Conservation (phyloP, 2,888 invertebrate species). For the Plebejus melissa region DNA sequence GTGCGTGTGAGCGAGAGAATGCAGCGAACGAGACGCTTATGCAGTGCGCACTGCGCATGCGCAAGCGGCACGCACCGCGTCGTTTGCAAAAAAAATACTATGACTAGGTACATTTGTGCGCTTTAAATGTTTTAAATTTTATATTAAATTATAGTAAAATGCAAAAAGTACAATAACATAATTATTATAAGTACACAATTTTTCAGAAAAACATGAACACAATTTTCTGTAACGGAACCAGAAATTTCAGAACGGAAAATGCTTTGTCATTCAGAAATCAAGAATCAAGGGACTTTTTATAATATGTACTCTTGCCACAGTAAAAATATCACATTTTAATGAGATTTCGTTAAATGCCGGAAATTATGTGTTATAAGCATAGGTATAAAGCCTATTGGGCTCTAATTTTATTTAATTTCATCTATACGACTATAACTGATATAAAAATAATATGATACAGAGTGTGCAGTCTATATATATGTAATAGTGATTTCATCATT, state of each 20-base stretch:
- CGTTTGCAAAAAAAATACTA: neutral
- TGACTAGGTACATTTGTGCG: neutral
- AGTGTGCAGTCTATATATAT: neutral
- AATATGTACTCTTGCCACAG: neutral
- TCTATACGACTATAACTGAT: too few species aligned
- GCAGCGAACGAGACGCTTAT: too few species aligned
- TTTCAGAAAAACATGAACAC: too few species aligned
- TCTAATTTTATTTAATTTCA: neutral
- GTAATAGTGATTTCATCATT: neutral
- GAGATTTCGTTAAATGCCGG: neutral
- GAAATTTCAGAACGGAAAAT: too few species aligned
- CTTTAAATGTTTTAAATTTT: neutral
- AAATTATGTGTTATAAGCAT: neutral
- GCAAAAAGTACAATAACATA: too few species aligned
- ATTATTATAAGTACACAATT: too few species aligned
- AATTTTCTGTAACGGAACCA: too few species aligned
- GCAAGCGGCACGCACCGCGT: too few species aligned
- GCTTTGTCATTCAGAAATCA: neutral
- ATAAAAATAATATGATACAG: neutral
- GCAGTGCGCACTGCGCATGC: too few species aligned
- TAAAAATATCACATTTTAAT: constrained; percentile 14
- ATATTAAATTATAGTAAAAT: neutral
- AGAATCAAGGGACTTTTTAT: neutral
- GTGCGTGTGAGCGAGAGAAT: too few species aligned
- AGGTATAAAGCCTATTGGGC: neutral